Conservation (phyloP, 2,797 vertebrate species). For the Clarias fuscus region DNA sequence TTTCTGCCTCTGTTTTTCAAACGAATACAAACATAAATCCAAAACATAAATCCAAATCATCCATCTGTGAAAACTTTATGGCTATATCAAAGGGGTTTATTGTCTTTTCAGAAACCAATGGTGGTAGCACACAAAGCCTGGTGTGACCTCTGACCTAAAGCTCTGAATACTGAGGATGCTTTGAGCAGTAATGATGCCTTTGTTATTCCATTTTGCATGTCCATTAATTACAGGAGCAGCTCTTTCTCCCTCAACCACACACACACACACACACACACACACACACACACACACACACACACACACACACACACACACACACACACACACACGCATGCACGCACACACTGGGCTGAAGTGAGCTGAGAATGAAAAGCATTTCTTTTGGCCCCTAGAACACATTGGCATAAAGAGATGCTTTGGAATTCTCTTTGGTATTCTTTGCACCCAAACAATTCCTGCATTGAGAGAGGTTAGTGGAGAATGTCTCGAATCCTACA, state of each 20-base stretch:
- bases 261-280: constrained; percentile 28
- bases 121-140: constrained; percentile 68
- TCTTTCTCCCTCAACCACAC: constrained; percentile 51
- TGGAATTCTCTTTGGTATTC: constrained; percentile 72
- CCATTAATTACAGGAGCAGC: constrained; percentile 69
- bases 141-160: constrained; percentile 66
- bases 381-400: constrained; percentile 48
- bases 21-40: constrained; percentile 42
- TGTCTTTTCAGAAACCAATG: constrained; percentile 63
- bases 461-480: constrained; percentile 71
- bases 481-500: constrained; percentile 68
- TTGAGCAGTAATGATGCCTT: constrained; percentile 63
- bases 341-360: constrained; percentile 43
- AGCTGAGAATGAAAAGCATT: constrained; percentile 59
- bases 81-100: constrained; percentile 66
- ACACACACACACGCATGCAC: constrained; percentile 37
- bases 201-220: constrained; percentile 59
- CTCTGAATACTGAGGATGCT: constrained; percentile 61
- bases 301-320: constrained; percentile 30
- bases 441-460: constrained; percentile 72
- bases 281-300: constrained; percentile 39
- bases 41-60: constrained; percentile 17
- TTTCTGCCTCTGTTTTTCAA: constrained; percentile 52
- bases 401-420: constrained; percentile 62
- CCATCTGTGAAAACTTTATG: constrained; percentile 56